Evolutionary conservation across 2,888 invertebrate species (phyloP).

Genomic region (Andrena camellia): DNA sequence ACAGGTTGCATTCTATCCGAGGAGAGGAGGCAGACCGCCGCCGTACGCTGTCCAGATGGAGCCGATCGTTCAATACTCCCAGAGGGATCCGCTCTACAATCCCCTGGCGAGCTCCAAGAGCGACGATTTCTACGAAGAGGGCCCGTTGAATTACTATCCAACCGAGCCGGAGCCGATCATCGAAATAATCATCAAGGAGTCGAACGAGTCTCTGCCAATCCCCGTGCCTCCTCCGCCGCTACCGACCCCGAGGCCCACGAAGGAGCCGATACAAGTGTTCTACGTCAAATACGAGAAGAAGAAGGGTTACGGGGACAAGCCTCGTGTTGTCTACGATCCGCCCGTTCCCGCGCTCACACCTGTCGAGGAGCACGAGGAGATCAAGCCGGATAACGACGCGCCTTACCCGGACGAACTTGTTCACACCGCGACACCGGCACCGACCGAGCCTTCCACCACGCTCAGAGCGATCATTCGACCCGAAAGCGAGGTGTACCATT

Average conservation of each 20-base stretch:
- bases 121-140: conserved; percentile 82
- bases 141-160: conserved; percentile 80
- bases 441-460: conserved; percentile 90
- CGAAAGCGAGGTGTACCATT: conserved; percentile 93
- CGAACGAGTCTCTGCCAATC: conserved; percentile 92
- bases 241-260: conserved; percentile 86
- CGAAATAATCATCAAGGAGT: conserved; percentile 96
- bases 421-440: conserved; percentile 86
- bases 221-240: conserved; percentile 86
- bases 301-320: conserved; percentile 90
- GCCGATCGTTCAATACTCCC: conserved; percentile 92
- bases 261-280: conserved; percentile 95
- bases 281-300: conserved; percentile 95
- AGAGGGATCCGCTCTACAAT: conserved; percentile 92
- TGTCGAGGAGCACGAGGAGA: conserved; percentile 88
- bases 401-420: conserved; percentile 87
- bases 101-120: conserved; percentile 86
- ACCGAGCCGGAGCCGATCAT: conserved; percentile 95
- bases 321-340: conserved; percentile 92
- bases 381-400: conserved; percentile 78
- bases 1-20: conserved; percentile 77
- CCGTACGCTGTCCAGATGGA: conserved; percentile 94
- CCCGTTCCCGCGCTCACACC: conserved; percentile 93
- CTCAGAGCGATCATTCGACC: conserved; percentile 94
- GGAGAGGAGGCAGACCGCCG: conserved; percentile 85